These are phyloP conservation scores for Nestor notabilis DNA, from an alignment of 2,113 vertebrate species.

Conservation along the genomic window DNA sequence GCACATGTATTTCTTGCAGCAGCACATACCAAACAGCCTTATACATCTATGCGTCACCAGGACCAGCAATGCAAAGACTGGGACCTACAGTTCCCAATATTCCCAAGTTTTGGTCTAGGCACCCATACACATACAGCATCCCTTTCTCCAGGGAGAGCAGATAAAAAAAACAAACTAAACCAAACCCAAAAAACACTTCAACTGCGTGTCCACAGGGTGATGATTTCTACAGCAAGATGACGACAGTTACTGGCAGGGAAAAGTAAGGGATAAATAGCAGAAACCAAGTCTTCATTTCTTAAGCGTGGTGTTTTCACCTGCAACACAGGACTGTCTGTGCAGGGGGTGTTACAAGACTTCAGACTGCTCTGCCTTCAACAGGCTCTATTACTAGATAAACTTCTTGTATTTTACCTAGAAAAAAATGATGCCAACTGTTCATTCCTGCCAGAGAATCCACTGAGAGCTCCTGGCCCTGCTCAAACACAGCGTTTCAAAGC, in stretches of 20 bases:
- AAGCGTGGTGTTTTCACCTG: not conserved
- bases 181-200: not conserved
- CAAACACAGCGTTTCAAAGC: not conserved
- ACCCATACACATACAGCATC: fast-evolving
- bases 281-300: not conserved
- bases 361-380: not conserved
- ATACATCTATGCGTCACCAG: fast-evolving
- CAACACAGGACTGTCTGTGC: not conserved
- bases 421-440: fast-evolving
- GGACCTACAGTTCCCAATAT: not conserved
- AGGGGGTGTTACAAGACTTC: not conserved
- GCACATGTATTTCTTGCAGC: not conserved
- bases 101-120: not conserved
- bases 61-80: not conserved
- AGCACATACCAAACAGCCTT: not conserved
- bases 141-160: not conserved
- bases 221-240: not conserved
- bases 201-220: fast-evolving
- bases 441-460: not conserved
- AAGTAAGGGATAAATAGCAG: not conserved
- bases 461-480: not conserved
- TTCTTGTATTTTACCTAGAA: not conserved
- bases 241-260: not conserved
- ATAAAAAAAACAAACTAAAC: not conserved
- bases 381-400: not conserved